A percentile compares a stretch with the other conserved stretches of the same genome.
Evolutionary conservation across 2,113 vertebrate species (phyloP).

Genomic region (Caranx ignobilis): DNA sequence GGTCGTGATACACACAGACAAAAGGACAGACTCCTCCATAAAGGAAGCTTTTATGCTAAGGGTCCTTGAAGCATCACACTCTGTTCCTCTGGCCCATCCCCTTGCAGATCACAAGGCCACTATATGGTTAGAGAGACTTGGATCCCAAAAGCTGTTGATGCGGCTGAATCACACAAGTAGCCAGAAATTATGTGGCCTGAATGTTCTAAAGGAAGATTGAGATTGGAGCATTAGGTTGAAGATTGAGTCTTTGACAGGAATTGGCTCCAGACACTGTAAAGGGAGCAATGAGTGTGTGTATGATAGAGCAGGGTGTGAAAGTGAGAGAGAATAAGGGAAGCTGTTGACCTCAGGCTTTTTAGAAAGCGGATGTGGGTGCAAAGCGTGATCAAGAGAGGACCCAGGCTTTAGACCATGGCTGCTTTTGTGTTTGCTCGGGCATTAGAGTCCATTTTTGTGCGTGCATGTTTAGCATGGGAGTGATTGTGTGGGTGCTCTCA

Average conservation of each 20-base stretch:
- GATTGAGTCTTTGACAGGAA: slow-evolving; percentile 42
- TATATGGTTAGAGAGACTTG: slow-evolving; percentile 28
- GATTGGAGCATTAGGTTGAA: slow-evolving; percentile 49
- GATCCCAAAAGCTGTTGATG: slow-evolving; percentile 27
- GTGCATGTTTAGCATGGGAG: slow-evolving; percentile 17
- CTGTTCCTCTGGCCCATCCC: slow-evolving; percentile 37
- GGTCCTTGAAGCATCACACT: slow-evolving; percentile 64
- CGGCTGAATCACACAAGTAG: slow-evolving; percentile 28
- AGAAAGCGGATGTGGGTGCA: slow-evolving; percentile 81
- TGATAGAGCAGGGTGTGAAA: slow-evolving; percentile 75
- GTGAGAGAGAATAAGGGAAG: slow-evolving; percentile 81
- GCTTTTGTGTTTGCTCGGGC: slow-evolving; percentile 33
- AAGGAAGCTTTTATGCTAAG: slow-evolving; percentile 72
- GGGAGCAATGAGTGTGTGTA: slow-evolving; percentile 33
- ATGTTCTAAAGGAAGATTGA: slow-evolving; percentile 26
- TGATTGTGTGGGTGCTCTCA: slow-evolving; percentile 28
- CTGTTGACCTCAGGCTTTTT: slow-evolving; percentile 74
- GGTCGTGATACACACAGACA: slow-evolving; percentile 67
- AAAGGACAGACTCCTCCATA: slow-evolving; percentile 65
- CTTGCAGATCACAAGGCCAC: slow-evolving; percentile 51
- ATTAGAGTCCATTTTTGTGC: not conserved
- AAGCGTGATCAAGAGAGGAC: slow-evolving; percentile 61
- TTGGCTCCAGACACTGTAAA: slow-evolving; percentile 50
- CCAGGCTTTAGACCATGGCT: slow-evolving; percentile 23
- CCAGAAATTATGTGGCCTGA: slow-evolving; percentile 29